Evolutionary conservation across 2,888 invertebrate genomes (phyloP).

Genomic region (Hydraecia micacea): DNA sequence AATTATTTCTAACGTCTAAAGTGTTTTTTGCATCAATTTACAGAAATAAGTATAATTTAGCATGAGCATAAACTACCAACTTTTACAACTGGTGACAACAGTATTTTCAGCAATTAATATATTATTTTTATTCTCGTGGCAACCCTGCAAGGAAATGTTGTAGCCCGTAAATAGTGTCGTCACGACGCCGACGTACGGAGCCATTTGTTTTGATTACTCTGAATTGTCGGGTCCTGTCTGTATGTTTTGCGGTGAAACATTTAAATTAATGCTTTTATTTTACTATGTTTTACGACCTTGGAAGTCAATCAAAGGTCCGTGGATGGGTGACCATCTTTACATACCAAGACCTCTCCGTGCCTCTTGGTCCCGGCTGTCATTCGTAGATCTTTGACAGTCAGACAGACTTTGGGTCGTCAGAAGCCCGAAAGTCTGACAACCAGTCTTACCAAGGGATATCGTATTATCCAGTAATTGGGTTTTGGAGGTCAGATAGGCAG

Average conservation of each 20-base stretch:
- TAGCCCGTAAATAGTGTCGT: constrained; percentile 68
- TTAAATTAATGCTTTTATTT: constrained; percentile 9
- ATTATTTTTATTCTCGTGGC: neutral
- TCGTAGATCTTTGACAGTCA: too few species aligned
- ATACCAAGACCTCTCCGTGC: too few species aligned
- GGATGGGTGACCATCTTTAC: too few species aligned
- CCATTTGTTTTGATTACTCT: constrained; percentile 68
- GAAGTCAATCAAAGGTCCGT: neutral
- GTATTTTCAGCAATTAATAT: neutral
- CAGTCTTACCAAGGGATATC: too few species aligned
- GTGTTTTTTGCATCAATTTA: neutral
- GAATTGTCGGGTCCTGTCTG: constrained; percentile 57
- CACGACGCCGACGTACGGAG: constrained; percentile 51
- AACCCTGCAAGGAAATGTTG: constrained; percentile 50
- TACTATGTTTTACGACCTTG: constrained; percentile 18
- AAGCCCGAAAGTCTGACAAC: too few species aligned
- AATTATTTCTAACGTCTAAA: too few species aligned
- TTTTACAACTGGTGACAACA: neutral
- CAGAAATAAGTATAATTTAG: neutral
- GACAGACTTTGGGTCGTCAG: too few species aligned
- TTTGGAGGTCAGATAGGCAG: too few species aligned
- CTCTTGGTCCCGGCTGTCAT: too few species aligned
- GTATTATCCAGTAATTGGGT: too few species aligned
- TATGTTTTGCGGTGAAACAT: constrained; percentile 40
- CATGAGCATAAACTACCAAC: neutral